These are phyloP conservation scores for Lamellibrachia luymesi DNA, from an alignment of 1,140 invertebrate genomes.

Conservation along the genomic window DNA sequence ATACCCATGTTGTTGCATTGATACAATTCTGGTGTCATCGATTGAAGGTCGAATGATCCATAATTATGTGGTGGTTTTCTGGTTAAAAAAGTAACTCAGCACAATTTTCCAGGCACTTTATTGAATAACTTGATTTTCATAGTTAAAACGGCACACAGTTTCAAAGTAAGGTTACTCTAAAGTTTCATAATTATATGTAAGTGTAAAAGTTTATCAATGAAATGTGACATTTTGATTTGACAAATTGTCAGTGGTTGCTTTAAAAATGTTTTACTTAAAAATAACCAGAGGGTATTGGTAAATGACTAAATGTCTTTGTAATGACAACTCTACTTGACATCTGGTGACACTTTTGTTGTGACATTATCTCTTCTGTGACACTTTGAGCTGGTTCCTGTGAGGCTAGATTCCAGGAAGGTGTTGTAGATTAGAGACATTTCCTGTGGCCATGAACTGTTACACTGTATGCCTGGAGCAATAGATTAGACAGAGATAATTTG, in stretches of 20 bases:
- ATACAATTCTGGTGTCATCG: neutral
- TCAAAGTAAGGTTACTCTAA: too few relatives aligned
- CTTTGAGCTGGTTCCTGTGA: neutral
- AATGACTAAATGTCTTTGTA: neutral
- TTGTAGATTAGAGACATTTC: slow-evolving; percentile 1
- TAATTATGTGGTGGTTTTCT: too few relatives aligned
- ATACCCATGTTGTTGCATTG: neutral
- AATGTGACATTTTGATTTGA: too few relatives aligned
- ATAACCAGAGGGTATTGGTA: neutral
- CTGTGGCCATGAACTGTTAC: neutral
- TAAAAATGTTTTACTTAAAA: neutral
- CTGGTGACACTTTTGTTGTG: neutral
- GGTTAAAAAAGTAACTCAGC: neutral
- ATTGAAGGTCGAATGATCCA: too few relatives aligned
- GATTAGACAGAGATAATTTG: neutral
- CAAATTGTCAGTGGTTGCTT: neutral
- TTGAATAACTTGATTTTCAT: too few relatives aligned
- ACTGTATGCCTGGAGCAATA: neutral
- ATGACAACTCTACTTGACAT: neutral
- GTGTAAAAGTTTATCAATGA: too few relatives aligned
- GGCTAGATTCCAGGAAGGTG: neutral
- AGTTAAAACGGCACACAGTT: too few relatives aligned
- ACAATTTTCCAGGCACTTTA: neutral
- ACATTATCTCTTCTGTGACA: neutral
- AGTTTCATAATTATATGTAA: neutral